phyloP scores from a whole-genome alignment of 2,113 vertebrate genomes.

The Chaetops frenatus region DNA sequence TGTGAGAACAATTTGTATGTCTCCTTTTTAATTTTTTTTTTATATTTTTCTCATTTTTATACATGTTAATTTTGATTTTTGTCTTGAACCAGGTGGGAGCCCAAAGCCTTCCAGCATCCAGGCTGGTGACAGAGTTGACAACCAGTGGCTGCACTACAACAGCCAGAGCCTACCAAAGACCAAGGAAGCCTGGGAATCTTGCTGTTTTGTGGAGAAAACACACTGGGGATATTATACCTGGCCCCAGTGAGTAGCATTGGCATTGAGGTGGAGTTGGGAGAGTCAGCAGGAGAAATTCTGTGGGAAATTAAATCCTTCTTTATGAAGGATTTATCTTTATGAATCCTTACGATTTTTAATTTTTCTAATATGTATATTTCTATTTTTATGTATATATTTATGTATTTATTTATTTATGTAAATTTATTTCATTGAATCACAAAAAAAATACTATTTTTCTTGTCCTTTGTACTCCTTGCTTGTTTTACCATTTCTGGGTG shows the following conservation, averaged over 20 bases:
- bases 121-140: slow-evolving; percentile 89
- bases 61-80: background rate
- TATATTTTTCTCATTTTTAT: background rate
- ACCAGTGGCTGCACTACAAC: slow-evolving; percentile 92
- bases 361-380: background rate
- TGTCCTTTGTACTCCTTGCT: background rate
- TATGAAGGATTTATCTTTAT: no score
- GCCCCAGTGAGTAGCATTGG: slow-evolving; percentile 79
- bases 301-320: background rate
- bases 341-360: accelerated
- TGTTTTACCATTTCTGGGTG: background rate
- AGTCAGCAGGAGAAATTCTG: background rate
- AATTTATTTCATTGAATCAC: background rate
- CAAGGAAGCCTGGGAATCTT: slow-evolving; percentile 84
- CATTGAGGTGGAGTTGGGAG: background rate
- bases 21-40: background rate
- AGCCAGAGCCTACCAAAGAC: slow-evolving; percentile 83
- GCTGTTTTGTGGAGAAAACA: slow-evolving; percentile 92
- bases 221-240: slow-evolving; percentile 97
- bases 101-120: slow-evolving; percentile 60
- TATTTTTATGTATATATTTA: no score
- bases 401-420: no score
- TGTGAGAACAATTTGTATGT: background rate
- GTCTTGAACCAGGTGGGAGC: slow-evolving; percentile 68
- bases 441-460: background rate